phyloP scores from a whole-genome alignment of 2,888 invertebrate genomes.

The Aradus depressus region DNA sequence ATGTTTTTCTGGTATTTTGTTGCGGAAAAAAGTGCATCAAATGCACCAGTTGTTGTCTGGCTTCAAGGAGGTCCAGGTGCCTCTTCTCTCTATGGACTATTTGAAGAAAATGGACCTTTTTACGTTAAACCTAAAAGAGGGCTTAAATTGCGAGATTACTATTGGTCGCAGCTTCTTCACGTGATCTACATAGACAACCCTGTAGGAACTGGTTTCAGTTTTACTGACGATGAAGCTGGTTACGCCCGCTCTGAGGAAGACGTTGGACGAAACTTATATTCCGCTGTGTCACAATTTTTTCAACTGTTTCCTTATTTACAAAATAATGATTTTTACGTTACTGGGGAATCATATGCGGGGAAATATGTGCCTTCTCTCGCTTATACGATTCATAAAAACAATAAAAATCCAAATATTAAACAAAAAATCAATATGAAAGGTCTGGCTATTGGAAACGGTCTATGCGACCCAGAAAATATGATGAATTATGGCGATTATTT shows the following conservation, averaged over 20 bases:
- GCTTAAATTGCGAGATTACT: constrained; percentile 56
- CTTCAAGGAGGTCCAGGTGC: constrained; percentile 79
- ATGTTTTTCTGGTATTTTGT: constrained; percentile 45
- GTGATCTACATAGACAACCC: constrained; percentile 88
- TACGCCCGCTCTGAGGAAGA: constrained; percentile 68
- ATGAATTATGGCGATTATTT: constrained; percentile 63
- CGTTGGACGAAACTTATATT: constrained; percentile 68
- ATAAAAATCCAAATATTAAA: constrained; percentile 42
- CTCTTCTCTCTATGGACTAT: constrained; percentile 65
- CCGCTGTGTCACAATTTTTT: constrained; percentile 70
- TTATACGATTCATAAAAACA: constrained; percentile 53
- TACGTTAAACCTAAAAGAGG: constrained; percentile 23
- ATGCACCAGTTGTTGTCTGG: constrained; percentile 62
- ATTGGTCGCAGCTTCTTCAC: constrained; percentile 69
- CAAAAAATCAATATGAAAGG: constrained; percentile 62
- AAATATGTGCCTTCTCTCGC: constrained; percentile 67
- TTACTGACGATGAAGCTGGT: constrained; percentile 62
- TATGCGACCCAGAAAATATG: constrained; percentile 68
- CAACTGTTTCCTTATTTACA: constrained; percentile 65
- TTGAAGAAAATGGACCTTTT: constrained; percentile 75
- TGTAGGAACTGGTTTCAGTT: constrained; percentile 86
- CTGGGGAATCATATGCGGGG: constrained; percentile 85
- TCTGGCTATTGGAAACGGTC: constrained; percentile 66
- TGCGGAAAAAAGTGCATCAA: constrained; percentile 38
- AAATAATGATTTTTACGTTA: constrained; percentile 67